phyloP scores from a whole-genome alignment of 2,797 vertebrate genomes.

The Macropodus opercularis region DNA sequence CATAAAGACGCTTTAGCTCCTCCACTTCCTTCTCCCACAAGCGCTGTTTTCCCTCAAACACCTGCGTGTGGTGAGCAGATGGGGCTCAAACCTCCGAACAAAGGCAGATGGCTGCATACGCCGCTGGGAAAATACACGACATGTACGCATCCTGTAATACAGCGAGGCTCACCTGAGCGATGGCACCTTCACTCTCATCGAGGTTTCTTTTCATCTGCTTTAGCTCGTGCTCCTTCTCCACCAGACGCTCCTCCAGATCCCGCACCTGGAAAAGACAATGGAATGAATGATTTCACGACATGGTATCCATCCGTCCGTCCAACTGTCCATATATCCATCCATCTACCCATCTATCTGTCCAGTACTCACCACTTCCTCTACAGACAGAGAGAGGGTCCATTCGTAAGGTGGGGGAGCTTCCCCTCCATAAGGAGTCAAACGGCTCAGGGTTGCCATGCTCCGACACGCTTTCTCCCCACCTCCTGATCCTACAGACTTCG shows the following conservation, averaged over 20 bases:
- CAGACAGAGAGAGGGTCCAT: constrained; percentile 88
- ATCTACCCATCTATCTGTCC: not conserved
- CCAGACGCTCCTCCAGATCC: constrained; percentile 90
- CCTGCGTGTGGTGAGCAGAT: constrained; percentile 74
- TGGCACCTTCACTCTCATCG: constrained; percentile 89
- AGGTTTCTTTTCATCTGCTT: constrained; percentile 93
- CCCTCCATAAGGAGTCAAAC: constrained; percentile 83
- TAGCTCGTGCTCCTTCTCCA: constrained; percentile 90
- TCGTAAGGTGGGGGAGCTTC: constrained; percentile 92
- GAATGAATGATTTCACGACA: not conserved
- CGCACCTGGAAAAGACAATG: constrained; percentile 70
- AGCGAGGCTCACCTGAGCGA: constrained; percentile 86
- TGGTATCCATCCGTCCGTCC: not conserved
- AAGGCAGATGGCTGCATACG: not conserved
- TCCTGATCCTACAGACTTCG: constrained; percentile 75
- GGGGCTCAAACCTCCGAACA: constrained; percentile 25
- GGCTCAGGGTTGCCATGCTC: constrained; percentile 88
- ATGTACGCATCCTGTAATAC: no score
- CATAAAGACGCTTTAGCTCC: constrained; percentile 93
- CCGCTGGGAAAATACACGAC: not conserved
- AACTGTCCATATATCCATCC: not conserved
- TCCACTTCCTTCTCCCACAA: constrained; percentile 94
- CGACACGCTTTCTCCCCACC: constrained; percentile 85
- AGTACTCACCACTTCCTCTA: constrained; percentile 86
- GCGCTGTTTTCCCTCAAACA: constrained; percentile 94